Evolutionary conservation across 2,888 invertebrate genomes (phyloP).

Genomic region (Xestoiulus laeticollis): DNA sequence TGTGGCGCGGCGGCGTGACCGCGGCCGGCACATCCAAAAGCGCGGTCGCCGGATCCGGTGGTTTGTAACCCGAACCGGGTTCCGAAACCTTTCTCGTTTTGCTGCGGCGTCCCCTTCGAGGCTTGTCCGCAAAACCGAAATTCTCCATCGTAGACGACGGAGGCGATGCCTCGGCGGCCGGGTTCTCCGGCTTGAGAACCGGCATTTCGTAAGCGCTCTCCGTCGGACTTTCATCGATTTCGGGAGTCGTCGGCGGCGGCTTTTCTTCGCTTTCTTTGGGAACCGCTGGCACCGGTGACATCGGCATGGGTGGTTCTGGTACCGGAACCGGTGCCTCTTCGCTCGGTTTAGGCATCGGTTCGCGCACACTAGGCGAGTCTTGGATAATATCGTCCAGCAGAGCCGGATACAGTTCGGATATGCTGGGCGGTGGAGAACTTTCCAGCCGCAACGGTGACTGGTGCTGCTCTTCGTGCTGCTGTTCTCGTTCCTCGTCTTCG

Average conservation of each 20-base stretch:
- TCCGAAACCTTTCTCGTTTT: constrained; percentile 42
- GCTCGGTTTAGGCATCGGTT: background rate
- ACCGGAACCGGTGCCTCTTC: background rate
- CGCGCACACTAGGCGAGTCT: background rate
- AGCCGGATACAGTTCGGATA: background rate
- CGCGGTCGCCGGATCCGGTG: background rate
- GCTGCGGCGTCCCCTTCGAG: background rate
- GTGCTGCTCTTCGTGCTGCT: constrained; percentile 33
- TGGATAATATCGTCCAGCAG: background rate
- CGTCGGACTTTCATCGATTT: background rate
- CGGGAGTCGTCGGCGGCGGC: background rate
- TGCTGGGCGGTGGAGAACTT: background rate
- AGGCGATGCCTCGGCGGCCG: background rate
- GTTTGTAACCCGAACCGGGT: background rate
- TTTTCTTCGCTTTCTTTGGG: background rate
- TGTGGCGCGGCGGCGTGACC: constrained; percentile 23
- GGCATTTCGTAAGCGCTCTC: constrained; percentile 24
- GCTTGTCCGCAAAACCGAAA: background rate
- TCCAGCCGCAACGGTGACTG: constrained; percentile 13
- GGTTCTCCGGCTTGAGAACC: background rate
- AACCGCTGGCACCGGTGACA: background rate
- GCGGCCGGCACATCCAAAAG: background rate
- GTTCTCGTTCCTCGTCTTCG: constrained; percentile 48
- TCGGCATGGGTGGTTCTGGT: background rate
- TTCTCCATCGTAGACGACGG: background rate